phyloP scores from a whole-genome alignment of 2,797 vertebrate species.

The Dipus sagitta region DNA sequence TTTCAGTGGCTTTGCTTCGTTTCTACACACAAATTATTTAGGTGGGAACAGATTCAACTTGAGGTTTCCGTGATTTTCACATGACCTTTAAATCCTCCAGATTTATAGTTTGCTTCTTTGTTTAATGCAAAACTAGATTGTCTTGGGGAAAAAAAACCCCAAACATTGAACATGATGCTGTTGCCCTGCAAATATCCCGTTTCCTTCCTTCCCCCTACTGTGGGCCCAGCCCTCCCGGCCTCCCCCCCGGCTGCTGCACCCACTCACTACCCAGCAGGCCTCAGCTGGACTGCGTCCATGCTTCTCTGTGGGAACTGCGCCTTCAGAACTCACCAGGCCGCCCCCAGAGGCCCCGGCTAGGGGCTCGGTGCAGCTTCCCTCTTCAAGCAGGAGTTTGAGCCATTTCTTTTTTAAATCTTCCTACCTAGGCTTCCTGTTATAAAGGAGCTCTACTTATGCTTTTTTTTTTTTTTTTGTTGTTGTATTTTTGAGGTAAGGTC shows the following conservation, averaged over 20 bases:
- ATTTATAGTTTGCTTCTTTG: constrained; percentile 70
- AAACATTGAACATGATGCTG: constrained; percentile 48
- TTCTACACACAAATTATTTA: constrained; percentile 77
- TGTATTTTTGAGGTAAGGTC: too few species aligned
- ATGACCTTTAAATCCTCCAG: constrained; percentile 73
- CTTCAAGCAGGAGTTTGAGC: neutral
- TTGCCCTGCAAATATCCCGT: neutral
- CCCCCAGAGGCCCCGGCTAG: neutral
- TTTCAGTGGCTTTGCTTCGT: constrained; percentile 55
- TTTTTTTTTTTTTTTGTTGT: neutral
- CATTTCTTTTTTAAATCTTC: neutral
- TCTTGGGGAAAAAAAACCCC: constrained; percentile 37
- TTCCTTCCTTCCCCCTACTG: neutral
- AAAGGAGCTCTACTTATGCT: neutral
- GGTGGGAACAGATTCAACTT: constrained; percentile 76
- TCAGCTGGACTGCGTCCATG: neutral
- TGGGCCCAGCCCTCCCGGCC: neutral
- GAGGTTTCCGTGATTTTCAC: constrained; percentile 78
- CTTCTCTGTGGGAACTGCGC: constrained; percentile 62
- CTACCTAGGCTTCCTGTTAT: neutral
- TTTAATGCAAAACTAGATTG: constrained; percentile 67
- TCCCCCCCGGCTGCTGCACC: neutral
- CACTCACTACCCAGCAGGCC: neutral
- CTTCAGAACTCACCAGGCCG: neutral
- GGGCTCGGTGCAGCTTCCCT: neutral